These are phyloP conservation scores for Pristionchus maxplancki DNA, from an alignment of 2,888 invertebrate genomes.

Conservation along the genomic window DNA sequence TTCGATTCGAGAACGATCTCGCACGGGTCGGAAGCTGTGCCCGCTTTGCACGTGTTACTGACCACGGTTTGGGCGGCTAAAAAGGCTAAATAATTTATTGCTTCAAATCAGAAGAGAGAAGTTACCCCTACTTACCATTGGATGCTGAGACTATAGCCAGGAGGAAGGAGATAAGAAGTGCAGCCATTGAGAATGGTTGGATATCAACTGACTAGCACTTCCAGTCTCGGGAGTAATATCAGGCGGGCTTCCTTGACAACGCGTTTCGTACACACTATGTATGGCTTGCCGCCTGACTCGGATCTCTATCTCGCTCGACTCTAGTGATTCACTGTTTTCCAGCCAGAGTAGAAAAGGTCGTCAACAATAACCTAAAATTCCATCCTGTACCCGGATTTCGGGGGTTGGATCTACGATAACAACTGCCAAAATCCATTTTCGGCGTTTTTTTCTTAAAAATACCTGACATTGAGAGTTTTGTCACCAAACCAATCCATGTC, in stretches of 20 bases:
- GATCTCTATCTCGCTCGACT: background rate
- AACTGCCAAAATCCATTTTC: too few relatives aligned
- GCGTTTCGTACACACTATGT: background rate
- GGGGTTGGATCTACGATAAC: too few relatives aligned
- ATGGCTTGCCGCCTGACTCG: background rate
- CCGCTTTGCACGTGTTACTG: constrained; percentile 7
- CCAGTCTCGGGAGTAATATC: background rate
- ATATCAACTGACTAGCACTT: constrained; percentile 21
- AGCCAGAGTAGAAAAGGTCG: too few relatives aligned
- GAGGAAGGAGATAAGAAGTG: background rate
- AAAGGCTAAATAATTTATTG: background rate
- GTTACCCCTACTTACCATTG: background rate
- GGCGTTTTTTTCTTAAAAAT: too few relatives aligned
- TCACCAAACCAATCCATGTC: too few relatives aligned
- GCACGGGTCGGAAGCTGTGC: background rate
- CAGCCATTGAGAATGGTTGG: background rate
- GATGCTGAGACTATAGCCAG: background rate
- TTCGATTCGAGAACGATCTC: constrained; percentile 28
- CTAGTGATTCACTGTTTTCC: too few relatives aligned
- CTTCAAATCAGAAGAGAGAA: too few relatives aligned
- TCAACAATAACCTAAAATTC: too few relatives aligned
- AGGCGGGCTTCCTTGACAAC: background rate
- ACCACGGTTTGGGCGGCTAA: background rate
- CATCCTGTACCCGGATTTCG: too few relatives aligned
- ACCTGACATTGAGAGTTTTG: too few relatives aligned